A percentile compares a stretch with the other conserved stretches of the same genome.
These are phyloP conservation scores for Epsilonema sp. DNA, from an alignment of 2,888 invertebrate genomes.

Conservation along the genomic window DNA sequence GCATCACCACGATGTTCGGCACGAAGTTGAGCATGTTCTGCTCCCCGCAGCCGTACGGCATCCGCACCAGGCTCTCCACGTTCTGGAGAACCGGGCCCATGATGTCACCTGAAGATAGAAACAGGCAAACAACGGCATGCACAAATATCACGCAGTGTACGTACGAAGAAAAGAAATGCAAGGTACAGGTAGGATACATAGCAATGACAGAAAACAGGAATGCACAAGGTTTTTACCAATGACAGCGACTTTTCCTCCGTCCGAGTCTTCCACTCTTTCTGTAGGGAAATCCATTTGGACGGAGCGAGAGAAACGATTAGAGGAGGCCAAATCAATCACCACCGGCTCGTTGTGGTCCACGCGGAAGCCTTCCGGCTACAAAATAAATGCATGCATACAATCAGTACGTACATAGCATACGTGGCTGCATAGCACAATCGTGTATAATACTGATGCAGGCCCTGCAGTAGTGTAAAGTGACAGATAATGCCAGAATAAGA, in stretches of 20 bases:
- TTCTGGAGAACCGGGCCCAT: constrained; percentile 58
- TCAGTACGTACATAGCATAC: too few species aligned
- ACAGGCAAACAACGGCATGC: too few species aligned
- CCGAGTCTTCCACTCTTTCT: constrained; percentile 51
- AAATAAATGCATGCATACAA: too few species aligned
- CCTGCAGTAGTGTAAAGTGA: too few species aligned
- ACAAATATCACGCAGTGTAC: too few species aligned
- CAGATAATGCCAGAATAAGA: too few species aligned
- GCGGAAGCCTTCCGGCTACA: constrained; percentile 54
- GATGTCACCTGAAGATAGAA: constrained; percentile 42
- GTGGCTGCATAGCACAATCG: too few species aligned
- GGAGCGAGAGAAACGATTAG: constrained; percentile 36
- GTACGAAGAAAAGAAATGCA: too few species aligned
- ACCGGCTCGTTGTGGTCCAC: constrained; percentile 51
- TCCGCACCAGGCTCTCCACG: constrained; percentile 49
- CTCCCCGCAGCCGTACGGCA: constrained; percentile 75
- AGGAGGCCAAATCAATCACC: constrained; percentile 45
- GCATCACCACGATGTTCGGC: constrained; percentile 59
- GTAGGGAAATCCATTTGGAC: constrained; percentile 52
- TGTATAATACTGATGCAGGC: too few species aligned
- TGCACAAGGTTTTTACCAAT: too few species aligned
- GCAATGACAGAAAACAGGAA: too few species aligned
- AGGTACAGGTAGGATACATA: too few species aligned
- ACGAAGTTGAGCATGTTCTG: constrained; percentile 80
- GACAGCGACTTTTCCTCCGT: constrained; percentile 49